Evolutionary conservation across 1,140 invertebrate species (phyloP).

Genomic region (Centruroides sculpturatus): DNA sequence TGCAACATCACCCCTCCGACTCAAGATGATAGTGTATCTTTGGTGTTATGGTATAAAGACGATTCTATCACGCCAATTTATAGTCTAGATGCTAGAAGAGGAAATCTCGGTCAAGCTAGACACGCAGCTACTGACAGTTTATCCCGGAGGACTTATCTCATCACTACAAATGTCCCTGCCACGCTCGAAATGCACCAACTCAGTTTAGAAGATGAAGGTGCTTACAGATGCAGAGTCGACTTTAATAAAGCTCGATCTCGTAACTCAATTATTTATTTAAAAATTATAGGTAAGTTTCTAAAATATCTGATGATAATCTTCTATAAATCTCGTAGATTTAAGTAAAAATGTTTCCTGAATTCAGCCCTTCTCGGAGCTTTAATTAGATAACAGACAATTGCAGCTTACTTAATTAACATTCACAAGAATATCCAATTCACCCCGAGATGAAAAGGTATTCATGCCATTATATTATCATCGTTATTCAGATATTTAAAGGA

Average conservation of each 20-base stretch:
- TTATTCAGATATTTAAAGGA: too few species aligned
- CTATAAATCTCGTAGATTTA: too few species aligned
- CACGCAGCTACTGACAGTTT: conserved; percentile 19
- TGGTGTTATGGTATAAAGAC: conserved; percentile 39
- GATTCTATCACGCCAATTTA: conserved; percentile 62
- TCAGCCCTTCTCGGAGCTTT: too few species aligned
- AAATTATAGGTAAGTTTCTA: conserved; percentile 18
- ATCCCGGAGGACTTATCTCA: conserved; percentile 15
- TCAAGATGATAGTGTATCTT: conserved; percentile 10
- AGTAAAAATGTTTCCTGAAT: too few species aligned
- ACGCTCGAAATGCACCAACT: conserved; percentile 15
- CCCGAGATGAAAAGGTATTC: too few species aligned
- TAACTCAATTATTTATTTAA: conserved; percentile 16
- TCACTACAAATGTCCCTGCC: conserved; percentile 27
- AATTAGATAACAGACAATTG: too few species aligned
- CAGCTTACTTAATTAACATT: too few species aligned
- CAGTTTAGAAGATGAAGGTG: conserved; percentile 45
- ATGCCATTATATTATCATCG: too few species aligned
- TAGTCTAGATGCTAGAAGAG: conserved; percentile 28
- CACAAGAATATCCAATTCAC: too few species aligned
- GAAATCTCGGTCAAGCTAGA: conserved; percentile 19
- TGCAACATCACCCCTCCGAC: conserved; percentile 61
- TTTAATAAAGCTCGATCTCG: conserved; percentile 69
- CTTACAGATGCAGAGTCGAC: conserved; percentile 77
- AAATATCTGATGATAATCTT: neutral